A percentile compares a stretch with the other conserved stretches of the same genome.
phyloP scores from a whole-genome alignment of 1,140 invertebrate species.

The Nixonia krombeini region DNA sequence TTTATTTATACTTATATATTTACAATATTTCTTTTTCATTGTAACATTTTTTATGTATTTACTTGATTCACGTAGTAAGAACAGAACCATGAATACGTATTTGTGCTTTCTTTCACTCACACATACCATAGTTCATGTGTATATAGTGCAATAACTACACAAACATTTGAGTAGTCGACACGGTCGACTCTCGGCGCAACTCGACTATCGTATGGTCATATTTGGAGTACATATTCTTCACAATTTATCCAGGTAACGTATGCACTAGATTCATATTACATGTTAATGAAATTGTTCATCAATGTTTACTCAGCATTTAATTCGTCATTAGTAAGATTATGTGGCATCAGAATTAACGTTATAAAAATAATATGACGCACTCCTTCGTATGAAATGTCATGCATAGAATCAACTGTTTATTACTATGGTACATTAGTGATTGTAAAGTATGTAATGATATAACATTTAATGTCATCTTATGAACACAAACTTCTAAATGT shows the following conservation, averaged over 20 bases:
- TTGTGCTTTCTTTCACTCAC: not conserved
- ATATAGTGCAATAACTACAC: too few relatives aligned
- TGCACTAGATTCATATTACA: not conserved
- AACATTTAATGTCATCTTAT: too few relatives aligned
- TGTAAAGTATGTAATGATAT: too few relatives aligned
- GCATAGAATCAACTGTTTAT: not conserved
- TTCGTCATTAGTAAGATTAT: not conserved
- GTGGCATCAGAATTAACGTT: not conserved
- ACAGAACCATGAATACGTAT: not conserved
- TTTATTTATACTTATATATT: too few relatives aligned
- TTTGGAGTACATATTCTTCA: not conserved
- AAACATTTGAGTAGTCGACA: not conserved
- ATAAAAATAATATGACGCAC: not conserved
- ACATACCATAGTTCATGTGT: not conserved
- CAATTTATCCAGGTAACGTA: not conserved
- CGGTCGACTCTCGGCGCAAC: not conserved
- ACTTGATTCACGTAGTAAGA: not conserved
- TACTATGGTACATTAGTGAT: not conserved
- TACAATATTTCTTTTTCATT: not conserved
- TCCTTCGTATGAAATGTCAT: not conserved
- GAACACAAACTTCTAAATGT: too few relatives aligned
- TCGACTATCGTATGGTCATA: not conserved
- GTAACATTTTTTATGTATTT: not conserved
- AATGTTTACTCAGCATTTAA: not conserved
- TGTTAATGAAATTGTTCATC: not conserved